Evolutionary conservation across 2,888 invertebrate species (phyloP), one percentile per base, ranked within the genome.

Genomic region (Cremastinae sp.): DNA sequence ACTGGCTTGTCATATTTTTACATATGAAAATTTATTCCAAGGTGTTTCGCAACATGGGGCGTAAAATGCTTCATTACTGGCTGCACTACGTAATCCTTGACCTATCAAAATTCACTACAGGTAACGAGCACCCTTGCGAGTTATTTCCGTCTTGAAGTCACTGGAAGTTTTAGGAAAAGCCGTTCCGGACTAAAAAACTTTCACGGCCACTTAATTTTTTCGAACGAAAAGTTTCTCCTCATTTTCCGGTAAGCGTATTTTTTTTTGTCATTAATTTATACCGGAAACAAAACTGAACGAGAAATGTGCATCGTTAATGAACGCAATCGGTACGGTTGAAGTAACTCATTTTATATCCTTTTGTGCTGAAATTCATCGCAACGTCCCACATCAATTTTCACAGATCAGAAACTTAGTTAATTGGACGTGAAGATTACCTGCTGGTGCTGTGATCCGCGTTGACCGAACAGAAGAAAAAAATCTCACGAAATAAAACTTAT

Each of bases 381-480:
- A 47, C 14, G 35, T 7, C 16, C 45, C 16, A 9, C 14, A 2
- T 10, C 7, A 20, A 16, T 9, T 14, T 4, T 2, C 45, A 47
- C 12, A 56, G 14, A 10, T 68, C 37, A 14, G 47, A 39, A 2
- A 10, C 53, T 65, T 55, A 55, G 18, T 66, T 18, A 45, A 66
- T 55, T 28, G 18, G 5, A 35, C 9, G 18, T 20, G 18, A 20
- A 12, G n/a, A 22, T 47, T 47, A 68, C 66, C 66, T 56, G 56
- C 1, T 2, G 37, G 39, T 47, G 20, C 35, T 37, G n/a, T 47
- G 20, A 55, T 39, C 45, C 47, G 8, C 18, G 4, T 47, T 12
- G 47, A n/a, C 14, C 14, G 47, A 35, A 47, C n/a, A 18, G 37
- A 4, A 22, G 41, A 37, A 62, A 51, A 10, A 8, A 22, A 16